A percentile compares a stretch with the other conserved stretches of the same genome.
Evolutionary conservation across 2,888 invertebrate species (phyloP).

Genomic region (Chalcis sispes): DNA sequence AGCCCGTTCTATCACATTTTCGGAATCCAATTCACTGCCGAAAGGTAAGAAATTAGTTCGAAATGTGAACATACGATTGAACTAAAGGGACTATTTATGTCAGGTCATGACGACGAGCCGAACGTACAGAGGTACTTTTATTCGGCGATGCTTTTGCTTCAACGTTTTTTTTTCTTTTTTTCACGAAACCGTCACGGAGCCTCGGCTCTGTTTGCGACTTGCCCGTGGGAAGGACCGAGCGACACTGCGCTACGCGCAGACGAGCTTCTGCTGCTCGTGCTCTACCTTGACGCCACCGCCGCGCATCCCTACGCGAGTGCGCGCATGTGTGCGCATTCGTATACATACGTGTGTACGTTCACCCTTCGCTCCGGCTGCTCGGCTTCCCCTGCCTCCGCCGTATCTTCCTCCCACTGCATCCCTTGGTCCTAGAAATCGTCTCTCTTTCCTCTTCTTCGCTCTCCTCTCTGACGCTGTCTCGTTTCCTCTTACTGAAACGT

Average conservation of each 20-base stretch:
- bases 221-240: slow-evolving; percentile 70
- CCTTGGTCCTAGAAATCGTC: slow-evolving; percentile 31
- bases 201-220: slow-evolving; percentile 54
- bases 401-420: slow-evolving; percentile 42
- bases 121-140: neutral
- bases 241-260: slow-evolving; percentile 66
- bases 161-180: neutral
- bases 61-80: neutral
- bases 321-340: slow-evolving; percentile 4
- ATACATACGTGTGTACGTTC: slow-evolving; percentile 38
- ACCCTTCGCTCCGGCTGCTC: slow-evolving; percentile 51
- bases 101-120: slow-evolving; percentile 48
- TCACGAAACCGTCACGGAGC: neutral
- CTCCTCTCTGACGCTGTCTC: slow-evolving; percentile 39
- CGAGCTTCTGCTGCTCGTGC: slow-evolving; percentile 33
- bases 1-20: slow-evolving; percentile 44
- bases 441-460: slow-evolving; percentile 32
- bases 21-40: neutral
- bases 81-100: slow-evolving; percentile 34
- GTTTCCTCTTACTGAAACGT: slow-evolving; percentile 18
- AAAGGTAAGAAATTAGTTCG: neutral
- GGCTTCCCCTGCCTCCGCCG: slow-evolving; percentile 51
- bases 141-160: neutral
- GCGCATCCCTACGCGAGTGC: slow-evolving; percentile 44
- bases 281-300: slow-evolving; percentile 48